Evolutionary conservation across 2,888 invertebrate species (phyloP), one percentile per base, ranked within the genome.

Genomic region (Therioaphis trifolii): DNA sequence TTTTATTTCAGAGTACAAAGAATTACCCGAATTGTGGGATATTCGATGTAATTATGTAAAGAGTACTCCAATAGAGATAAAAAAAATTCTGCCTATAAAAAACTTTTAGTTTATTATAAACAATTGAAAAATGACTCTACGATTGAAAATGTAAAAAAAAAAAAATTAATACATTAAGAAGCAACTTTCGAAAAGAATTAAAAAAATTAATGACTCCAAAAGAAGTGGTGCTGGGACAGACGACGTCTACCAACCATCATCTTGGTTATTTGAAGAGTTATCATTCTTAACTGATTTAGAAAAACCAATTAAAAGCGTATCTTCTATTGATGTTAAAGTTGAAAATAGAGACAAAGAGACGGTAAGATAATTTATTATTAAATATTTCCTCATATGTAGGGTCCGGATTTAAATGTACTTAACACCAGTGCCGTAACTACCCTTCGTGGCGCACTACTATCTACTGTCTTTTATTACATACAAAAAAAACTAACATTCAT

Each of bases 21-120:
- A 68, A 68, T 68, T 68, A 21, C 68, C 68, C 12, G 68, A 68
- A 68, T 68, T 68, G 68, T 66, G 66, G 66, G n/a, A 66, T n/a
- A n/a, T 66, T 40, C 40, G 40, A 40, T 66, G 66, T n/a, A 66
- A 66, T n/a, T n/a, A 40, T 66, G 66, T n/a, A 66, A 66, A 40
- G 66, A 40, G 18, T 52, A 52, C 52, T 52, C 21, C 12, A 58
- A 58, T 24, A 21, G 58, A 24, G 68, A 68, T 68, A 68, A 71
- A 49, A 71, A 71, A 71, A 71, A 71, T 69, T 24, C 69, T 1
- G 69, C 69, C 15, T 46, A 69, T 24, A 15, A 69, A 69, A 3
- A 46, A 69, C 2, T 69, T 7, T 9, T 69, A 15, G 15, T 2
- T 69, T 7, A 15, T 69, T 69, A 69, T 69, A 69, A 69, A 24